Evolutionary conservation across 1,140 invertebrate genomes (phyloP), one percentile per base, ranked within the genome.

Genomic region (Scaptodrosophila lebanonensis): DNA sequence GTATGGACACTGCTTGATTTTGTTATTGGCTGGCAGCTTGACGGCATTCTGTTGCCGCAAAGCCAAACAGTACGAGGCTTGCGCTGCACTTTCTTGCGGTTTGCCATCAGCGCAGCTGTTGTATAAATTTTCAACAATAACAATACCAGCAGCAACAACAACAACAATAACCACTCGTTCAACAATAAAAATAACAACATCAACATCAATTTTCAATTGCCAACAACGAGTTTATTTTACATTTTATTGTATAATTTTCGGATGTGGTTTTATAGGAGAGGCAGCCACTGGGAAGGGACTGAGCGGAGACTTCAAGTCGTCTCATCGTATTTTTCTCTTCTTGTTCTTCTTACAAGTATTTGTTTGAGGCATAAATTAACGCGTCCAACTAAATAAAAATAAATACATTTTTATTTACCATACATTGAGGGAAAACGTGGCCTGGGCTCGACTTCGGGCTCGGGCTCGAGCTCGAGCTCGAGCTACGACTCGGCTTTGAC

Each of bases 171-270:
- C 67, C n/a, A n/a, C n/a, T n/a, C n/a, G n/a, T n/a, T n/a, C n/a
- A n/a, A n/a, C n/a, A n/a, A n/a, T n/a, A n/a, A n/a, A 25, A 3
- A 25, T 25, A 25, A 4, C 3, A 4, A 25, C 22, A 25, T 4
- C 22, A 58, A 65, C 60, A 52, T 59, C 48, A 8, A 29, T 57
- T 40, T 57, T 25, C 44, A 20, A 9, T 20, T 36, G 39, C 9
- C 47, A 64, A 20, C 57, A 67, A 35, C 60, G 58, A 65, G 73
- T 40, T 79, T 64, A 77, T 65, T 77, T 79, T 72, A 77, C 73
- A 79, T 79, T 79, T 79, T 79, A 79, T 82, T 79, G 73, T 79
- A 79, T 79, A 79, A 79, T 79, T 82, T 82, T 79, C 73, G 73
- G 73, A 79, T 79, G 73, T 79, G 73, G 73, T 79, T 82, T 53